phyloP scores from a whole-genome alignment of 2,888 invertebrate genomes.

The Morpho deidamia region DNA sequence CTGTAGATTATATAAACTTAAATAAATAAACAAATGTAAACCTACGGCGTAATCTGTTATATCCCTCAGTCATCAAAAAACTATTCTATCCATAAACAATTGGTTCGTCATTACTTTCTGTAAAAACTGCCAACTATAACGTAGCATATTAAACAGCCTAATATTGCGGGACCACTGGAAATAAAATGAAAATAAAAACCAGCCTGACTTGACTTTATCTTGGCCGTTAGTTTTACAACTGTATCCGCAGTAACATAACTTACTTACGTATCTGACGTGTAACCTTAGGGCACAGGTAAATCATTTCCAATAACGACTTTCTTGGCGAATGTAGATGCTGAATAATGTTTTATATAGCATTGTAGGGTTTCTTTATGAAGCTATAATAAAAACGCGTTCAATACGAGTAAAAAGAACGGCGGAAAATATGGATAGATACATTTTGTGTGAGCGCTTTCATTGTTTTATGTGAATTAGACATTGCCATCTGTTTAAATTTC shows the following conservation, averaged over 20 bases:
- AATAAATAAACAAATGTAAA: no score
- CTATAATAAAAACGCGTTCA: constrained; percentile 7
- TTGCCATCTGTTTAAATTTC: no score
- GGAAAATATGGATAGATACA: no score
- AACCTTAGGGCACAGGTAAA: constrained; percentile 20
- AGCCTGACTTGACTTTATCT: constrained; percentile 2
- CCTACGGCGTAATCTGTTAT: no score
- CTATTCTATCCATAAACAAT: no score
- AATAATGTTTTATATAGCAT: constrained; percentile 6
- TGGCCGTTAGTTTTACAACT: constrained; percentile 7
- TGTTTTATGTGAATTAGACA: no score
- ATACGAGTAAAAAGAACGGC: constrained; percentile 1
- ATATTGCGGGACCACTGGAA: not conserved
- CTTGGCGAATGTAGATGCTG: constrained; percentile 4
- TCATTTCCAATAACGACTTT: constrained; percentile 19
- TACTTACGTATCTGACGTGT: constrained; percentile 17
- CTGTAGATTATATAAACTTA: no score
- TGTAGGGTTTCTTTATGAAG: constrained; percentile 3
- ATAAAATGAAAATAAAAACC: not conserved
- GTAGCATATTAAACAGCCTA: no score
- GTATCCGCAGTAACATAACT: constrained; percentile 20
- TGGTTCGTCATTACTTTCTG: no score
- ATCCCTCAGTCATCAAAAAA: no score
- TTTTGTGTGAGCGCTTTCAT: no score
- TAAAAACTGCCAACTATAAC: no score